Base-by-base conservation (phyloP, 2,888 invertebrate species). In the Temnothorax ravouxi region DNA sequence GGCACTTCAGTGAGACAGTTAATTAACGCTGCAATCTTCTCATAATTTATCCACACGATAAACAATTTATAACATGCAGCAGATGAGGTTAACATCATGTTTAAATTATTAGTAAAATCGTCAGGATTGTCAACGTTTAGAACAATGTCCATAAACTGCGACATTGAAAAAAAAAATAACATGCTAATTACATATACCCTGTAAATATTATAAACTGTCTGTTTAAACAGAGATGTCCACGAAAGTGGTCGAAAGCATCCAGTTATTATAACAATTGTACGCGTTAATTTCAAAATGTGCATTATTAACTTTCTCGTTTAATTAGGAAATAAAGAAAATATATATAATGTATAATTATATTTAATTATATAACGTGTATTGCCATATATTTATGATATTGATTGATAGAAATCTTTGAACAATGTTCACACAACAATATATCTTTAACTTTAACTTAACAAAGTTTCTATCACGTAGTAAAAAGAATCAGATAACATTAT, bases 161-260 rank as follows among this genome's bases (percentile, higher is more conserved):
- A 76, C 1, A 86, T 0, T 3, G 75, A 59, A 21, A 88, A 84
- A 1, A 83, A 61, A 15, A 41, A 79, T 38, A 87, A 9, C 18
- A 86, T 3, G 8, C 82, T 54, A n/a, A 85, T 25, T 54, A 84
- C 52, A 0, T 86, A 38, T 9, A 72, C 41, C 3, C 86, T 77
- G 18, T 85, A 88, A 9, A 71, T 38, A n/a, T 69, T 66, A 47
- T 89, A 89, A 4, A 89, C 6, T 2, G 34, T n/a, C 0, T 59
- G 71, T 72, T 88, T 90, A 66, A 83, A 87, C 3, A 59, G 56
- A 3, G 52, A 61, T 1, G 62, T 52, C 88, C 86, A 87, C 15
- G 64, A 25, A 13, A 41, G 9, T 2, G 90, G 87, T 77, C 87
- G 83, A 88, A 88, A 90, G 2, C 84, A 84, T 59, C 84, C 84